Base-by-base conservation (phyloP, 2,797 vertebrate species). In the Tympanoctomys barrerae region DNA sequence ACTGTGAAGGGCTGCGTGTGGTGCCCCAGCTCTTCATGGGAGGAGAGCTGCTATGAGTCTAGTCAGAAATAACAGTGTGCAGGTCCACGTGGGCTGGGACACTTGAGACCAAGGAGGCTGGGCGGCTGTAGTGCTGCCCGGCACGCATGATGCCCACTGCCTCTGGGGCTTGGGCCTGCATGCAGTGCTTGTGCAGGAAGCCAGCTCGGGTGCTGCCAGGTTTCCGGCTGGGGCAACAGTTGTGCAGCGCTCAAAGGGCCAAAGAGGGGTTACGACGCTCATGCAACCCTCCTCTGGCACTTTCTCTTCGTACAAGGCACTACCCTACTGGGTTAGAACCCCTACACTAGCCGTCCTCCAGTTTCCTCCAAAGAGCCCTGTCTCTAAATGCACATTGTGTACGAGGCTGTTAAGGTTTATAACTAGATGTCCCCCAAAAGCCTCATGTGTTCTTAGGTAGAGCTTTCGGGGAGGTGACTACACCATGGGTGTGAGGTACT, bases 1-100 rank as follows among this genome's bases (percentile, higher is more conserved):
- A 21, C 36, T 83, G 71, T 73, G 49, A 81, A 85, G 49, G 78
- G 19, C 39, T 90, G 71, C 83, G 91, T 80, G 89, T 21, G 93
- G 46, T 13, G 2, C 42, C 12, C 64, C 5, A 28, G 64, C 26
- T 96, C 78, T 64, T n/a, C 28, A 84, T 10, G 5, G 39, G 14
- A 33, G 22, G 2, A 49, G 70, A 62, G 24, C 66, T 84, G 75
- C 54, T 83, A 59, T 22, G 46, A 90, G 19, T 80, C 52, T 81
- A 70, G 83, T 73, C 52, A 84, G 54, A 54, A 90, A 31, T 46
- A 92, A 66, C 81, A 59, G 19, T 81, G 4, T 39, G 61, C 64
- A 88, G 31, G 6, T 46, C 31, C 11, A 70, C 61, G 66, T 68
- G 81, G 26, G 21, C 68, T 59, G 33, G 66, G 77, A 78, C 33